Evolutionary conservation across 2,888 invertebrate species (phyloP).

Genomic region (Marronus borbonicus): DNA sequence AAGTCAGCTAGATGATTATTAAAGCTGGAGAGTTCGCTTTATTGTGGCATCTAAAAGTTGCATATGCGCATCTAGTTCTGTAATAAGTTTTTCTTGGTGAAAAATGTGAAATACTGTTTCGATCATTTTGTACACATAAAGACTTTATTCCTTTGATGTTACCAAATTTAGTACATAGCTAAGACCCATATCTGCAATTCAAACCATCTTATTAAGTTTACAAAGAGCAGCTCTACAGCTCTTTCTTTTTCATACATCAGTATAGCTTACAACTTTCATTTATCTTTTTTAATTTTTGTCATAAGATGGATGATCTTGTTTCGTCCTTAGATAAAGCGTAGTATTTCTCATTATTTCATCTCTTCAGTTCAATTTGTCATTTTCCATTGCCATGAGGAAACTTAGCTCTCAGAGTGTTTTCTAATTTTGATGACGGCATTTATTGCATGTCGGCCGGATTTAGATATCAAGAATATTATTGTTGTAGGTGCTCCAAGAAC

Average conservation of each 20-base stretch:
- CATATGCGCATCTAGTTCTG: slow-evolving; percentile 21
- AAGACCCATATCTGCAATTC: too few species aligned
- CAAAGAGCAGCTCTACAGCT: too few species aligned
- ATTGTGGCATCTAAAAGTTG: slow-evolving; percentile 40
- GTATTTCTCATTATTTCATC: background rate
- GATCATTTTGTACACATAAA: too few species aligned
- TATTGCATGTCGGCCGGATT: slow-evolving; percentile 6
- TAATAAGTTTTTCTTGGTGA: slow-evolving; percentile 30
- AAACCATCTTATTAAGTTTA: too few species aligned
- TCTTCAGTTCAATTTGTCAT: background rate
- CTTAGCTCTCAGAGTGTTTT: background rate
- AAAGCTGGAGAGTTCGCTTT: slow-evolving; percentile 40
- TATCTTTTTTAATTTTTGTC: background rate
- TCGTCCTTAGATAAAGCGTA: too few species aligned
- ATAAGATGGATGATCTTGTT: too few species aligned
- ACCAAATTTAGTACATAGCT: too few species aligned
- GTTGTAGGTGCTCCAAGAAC: background rate
- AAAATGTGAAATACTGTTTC: too few species aligned
- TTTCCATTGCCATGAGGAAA: background rate
- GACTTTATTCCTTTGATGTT: too few species aligned
- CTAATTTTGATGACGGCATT: background rate
- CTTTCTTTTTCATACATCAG: too few species aligned
- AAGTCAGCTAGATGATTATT: slow-evolving; percentile 47
- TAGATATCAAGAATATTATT: slow-evolving; percentile 4
- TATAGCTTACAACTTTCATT: background rate